Conservation (phyloP, 1,140 invertebrate species). For the Delia radicum region DNA sequence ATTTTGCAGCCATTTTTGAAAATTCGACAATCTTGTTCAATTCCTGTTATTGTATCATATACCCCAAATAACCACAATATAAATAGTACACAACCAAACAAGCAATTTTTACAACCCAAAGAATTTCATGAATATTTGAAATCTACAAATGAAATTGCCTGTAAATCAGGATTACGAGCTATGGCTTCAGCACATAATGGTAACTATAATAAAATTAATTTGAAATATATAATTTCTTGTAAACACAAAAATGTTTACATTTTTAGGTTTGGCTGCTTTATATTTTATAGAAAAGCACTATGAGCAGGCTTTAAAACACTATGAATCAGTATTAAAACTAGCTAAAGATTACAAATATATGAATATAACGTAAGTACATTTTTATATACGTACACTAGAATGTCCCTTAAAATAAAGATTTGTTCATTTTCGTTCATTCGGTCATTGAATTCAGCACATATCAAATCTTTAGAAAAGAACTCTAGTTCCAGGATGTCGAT, state of each 20-base stretch:
- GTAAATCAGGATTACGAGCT: constrained; percentile 66
- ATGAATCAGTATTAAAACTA: constrained; percentile 60
- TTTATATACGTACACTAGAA: too few species aligned
- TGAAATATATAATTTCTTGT: background rate
- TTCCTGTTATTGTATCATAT: constrained; percentile 61
- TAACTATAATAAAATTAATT: background rate
- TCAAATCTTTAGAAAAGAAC: background rate
- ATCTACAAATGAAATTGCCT: constrained; percentile 64
- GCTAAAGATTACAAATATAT: constrained; percentile 40
- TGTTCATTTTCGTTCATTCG: too few species aligned
- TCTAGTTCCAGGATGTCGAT: background rate
- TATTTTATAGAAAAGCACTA: constrained; percentile 63
- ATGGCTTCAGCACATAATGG: constrained; percentile 66
- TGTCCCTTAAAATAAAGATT: too few species aligned
- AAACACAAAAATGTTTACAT: background rate
- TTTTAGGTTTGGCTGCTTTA: constrained; percentile 61
- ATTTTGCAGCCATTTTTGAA: constrained; percentile 64
- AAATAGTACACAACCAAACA: constrained; percentile 31
- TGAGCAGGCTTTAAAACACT: constrained; percentile 61
- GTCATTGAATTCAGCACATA: too few species aligned
- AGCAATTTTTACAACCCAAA: constrained; percentile 58
- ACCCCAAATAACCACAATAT: constrained; percentile 7
- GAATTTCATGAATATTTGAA: constrained; percentile 68
- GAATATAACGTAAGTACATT: constrained; percentile 39
- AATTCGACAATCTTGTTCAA: constrained; percentile 72